Evolutionary conservation across 1,140 invertebrate genomes (phyloP).

Genomic region (Orchestia grillus): DNA sequence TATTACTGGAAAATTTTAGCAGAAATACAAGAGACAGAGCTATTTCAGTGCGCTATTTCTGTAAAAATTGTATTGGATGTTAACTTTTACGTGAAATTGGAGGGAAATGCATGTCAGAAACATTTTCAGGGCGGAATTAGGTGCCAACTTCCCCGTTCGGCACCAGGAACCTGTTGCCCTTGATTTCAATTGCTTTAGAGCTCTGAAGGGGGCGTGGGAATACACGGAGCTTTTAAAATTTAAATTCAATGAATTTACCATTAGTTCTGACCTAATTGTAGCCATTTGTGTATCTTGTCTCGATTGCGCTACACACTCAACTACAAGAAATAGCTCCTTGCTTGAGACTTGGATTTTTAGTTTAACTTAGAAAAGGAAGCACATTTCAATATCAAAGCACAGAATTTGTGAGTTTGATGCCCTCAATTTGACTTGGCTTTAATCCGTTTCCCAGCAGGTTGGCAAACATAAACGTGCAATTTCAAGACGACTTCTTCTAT

Average conservation of each 20-base stretch:
- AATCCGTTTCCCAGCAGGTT: no score
- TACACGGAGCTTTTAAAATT: not conserved
- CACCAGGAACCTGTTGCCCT: not conserved
- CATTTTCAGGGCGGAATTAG: not conserved
- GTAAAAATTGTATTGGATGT: not conserved
- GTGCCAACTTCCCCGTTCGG: not conserved
- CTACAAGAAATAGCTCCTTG: no score
- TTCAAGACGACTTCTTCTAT: no score
- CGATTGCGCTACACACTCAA: no score
- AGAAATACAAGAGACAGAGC: not conserved
- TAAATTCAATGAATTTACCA: not conserved
- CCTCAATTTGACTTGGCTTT: no score
- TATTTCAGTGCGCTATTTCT: not conserved
- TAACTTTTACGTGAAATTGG: not conserved
- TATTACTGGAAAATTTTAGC: not conserved
- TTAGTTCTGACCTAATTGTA: not conserved
- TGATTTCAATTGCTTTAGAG: not conserved
- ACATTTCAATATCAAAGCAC: no score
- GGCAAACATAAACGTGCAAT: no score
- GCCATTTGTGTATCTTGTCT: not conserved
- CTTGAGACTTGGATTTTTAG: no score
- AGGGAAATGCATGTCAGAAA: not conserved
- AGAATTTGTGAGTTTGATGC: no score
- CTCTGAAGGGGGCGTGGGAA: not conserved
- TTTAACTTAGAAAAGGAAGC: no score